phyloP scores from a whole-genome alignment of 2,113 vertebrate genomes.

The Hippolais icterina region DNA sequence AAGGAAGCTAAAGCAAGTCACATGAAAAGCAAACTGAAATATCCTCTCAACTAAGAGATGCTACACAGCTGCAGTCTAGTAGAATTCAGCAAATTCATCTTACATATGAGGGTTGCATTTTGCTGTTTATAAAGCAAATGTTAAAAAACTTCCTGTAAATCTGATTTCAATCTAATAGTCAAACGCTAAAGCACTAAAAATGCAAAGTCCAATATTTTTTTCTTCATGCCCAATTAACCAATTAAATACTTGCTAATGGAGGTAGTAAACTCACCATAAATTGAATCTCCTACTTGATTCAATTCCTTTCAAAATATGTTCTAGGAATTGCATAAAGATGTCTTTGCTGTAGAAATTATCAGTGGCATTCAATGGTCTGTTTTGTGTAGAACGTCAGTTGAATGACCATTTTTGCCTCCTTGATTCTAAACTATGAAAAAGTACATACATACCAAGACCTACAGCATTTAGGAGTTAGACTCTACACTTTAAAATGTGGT shows the following conservation, averaged over 20 bases:
- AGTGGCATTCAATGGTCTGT: background rate
- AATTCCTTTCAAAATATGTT: background rate
- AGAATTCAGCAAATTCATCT: background rate
- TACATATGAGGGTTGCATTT: background rate
- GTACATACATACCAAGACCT: accelerated
- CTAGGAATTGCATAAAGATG: background rate
- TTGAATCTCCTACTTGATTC: background rate
- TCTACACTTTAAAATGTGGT: background rate
- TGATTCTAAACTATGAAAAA: background rate
- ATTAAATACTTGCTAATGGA: background rate
- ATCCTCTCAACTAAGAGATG: background rate
- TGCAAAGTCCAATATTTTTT: background rate
- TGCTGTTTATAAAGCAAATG: background rate
- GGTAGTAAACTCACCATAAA: background rate
- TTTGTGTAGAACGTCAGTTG: background rate
- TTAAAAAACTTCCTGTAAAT: background rate
- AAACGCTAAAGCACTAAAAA: background rate
- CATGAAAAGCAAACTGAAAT: background rate
- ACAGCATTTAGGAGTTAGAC: background rate
- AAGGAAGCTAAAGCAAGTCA: background rate
- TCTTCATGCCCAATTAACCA: background rate
- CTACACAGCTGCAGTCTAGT: background rate
- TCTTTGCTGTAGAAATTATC: background rate
- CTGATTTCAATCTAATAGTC: background rate
- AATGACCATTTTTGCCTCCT: background rate